Percentiles rank a stretch among this genome's conserved stretches.
These are phyloP conservation scores for Pseudomyrmex gracilis DNA, from an alignment of 1,140 invertebrate species.

Conservation along the genomic window DNA sequence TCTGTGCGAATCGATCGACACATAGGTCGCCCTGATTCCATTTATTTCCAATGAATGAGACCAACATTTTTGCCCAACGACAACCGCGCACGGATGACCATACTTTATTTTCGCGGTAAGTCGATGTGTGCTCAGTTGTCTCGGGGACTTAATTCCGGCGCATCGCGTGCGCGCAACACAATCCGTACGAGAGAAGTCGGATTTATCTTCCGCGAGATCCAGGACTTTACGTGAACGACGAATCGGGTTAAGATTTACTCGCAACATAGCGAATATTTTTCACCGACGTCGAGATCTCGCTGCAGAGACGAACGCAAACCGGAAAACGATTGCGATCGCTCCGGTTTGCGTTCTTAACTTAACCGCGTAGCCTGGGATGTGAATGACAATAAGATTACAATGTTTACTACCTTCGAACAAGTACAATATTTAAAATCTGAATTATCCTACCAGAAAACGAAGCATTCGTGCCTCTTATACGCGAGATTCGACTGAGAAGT, in stretches of 20 bases:
- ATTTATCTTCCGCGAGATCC: slow-evolving; percentile 38
- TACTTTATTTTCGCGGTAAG: neutral
- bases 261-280: slow-evolving; percentile 50
- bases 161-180: slow-evolving; percentile 7
- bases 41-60: neutral
- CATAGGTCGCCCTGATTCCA: neutral
- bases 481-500: too few species aligned
- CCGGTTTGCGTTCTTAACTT: slow-evolving; percentile 40
- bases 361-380: neutral
- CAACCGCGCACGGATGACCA: neutral
- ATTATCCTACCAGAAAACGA: too few species aligned
- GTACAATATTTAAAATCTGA: too few species aligned
- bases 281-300: slow-evolving; percentile 31
- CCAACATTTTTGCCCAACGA: neutral
- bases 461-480: too few species aligned
- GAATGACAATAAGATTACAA: too few species aligned
- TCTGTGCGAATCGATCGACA: neutral
- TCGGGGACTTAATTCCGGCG: slow-evolving; percentile 18
- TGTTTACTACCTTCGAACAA: too few species aligned
- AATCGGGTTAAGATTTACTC: slow-evolving; percentile 13
- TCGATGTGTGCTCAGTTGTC: neutral
- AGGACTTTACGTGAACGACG: slow-evolving; percentile 27
- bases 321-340: slow-evolving; percentile 44
- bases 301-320: slow-evolving; percentile 36
- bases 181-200: neutral